These are phyloP conservation scores for Catharus ustulatus DNA, from an alignment of 2,797 vertebrate genomes.

Conservation along the genomic window DNA sequence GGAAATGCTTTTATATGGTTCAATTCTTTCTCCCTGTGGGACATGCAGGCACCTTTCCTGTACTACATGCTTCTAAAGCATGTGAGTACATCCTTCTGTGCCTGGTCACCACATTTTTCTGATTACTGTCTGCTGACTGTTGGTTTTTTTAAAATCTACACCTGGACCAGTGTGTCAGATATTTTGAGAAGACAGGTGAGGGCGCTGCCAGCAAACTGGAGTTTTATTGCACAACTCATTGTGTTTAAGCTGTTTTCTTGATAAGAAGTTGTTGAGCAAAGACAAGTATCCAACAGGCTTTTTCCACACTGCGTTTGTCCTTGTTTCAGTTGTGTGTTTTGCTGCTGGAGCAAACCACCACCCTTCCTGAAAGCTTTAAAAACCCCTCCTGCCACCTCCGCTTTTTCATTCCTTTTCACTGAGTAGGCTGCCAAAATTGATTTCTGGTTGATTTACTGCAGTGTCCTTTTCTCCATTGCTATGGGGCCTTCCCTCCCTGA, in stretches of 20 bases:
- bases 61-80: neutral
- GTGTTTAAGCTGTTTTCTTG: neutral
- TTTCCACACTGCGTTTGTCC: neutral
- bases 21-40: neutral
- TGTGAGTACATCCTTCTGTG: accelerated
- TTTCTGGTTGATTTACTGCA: conserved; percentile 14
- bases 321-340: conserved; percentile 5
- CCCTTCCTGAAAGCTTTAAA: neutral
- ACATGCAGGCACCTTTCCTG: neutral
- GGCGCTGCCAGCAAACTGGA: conserved; percentile 5
- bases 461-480: neutral
- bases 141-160: neutral
- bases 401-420: conserved; percentile 22
- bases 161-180: neutral
- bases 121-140: neutral
- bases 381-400: neutral
- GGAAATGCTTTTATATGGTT: neutral
- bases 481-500: neutral
- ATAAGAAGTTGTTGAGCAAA: neutral
- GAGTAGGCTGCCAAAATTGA: neutral
- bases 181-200: conserved; percentile 26
- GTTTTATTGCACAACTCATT: neutral
- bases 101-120: neutral
- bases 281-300: neutral
- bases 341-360: neutral